phyloP scores from a whole-genome alignment of 2,797 vertebrate species.

The Pitangus sulphuratus region DNA sequence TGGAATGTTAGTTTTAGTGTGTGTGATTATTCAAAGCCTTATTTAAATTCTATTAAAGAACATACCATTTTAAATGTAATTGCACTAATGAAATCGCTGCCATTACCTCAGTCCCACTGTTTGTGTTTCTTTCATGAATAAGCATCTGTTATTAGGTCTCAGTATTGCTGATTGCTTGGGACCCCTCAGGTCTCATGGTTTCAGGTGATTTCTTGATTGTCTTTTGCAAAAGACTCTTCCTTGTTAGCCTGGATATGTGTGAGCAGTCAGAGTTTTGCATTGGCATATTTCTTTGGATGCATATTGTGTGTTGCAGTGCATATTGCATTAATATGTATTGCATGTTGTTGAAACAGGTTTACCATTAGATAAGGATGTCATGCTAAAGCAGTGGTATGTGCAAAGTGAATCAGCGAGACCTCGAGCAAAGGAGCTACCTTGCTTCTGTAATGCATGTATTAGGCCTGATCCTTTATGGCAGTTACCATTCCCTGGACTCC shows the following conservation, averaged over 20 bases:
- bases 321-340: slow-evolving; percentile 73
- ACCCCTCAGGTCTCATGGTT: neutral
- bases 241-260: slow-evolving; percentile 38
- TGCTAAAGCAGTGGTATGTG: slow-evolving; percentile 50
- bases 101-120: slow-evolving; percentile 68
- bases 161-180: slow-evolving; percentile 3
- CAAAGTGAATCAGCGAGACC: slow-evolving; percentile 49
- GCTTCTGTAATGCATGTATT: slow-evolving; percentile 60
- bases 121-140: slow-evolving; percentile 60
- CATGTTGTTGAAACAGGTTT: slow-evolving; percentile 65
- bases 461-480: slow-evolving; percentile 31
- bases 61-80: slow-evolving; percentile 79
- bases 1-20: slow-evolving; percentile 76
- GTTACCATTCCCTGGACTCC: slow-evolving; percentile 32
- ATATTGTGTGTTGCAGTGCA: slow-evolving; percentile 63
- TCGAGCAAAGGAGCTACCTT: slow-evolving; percentile 35
- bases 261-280: slow-evolving; percentile 57
- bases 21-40: slow-evolving; percentile 79
- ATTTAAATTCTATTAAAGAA: slow-evolving; percentile 81
- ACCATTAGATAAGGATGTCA: slow-evolving; percentile 57
- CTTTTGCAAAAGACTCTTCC: slow-evolving; percentile 36
- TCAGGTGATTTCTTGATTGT: slow-evolving; percentile 57
- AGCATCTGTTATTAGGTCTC: slow-evolving; percentile 31
- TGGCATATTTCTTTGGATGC: slow-evolving; percentile 68
- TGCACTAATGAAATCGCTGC: slow-evolving; percentile 79